phyloP scores from a whole-genome alignment of 2,113 vertebrate species.

The Callionymus lyra region DNA sequence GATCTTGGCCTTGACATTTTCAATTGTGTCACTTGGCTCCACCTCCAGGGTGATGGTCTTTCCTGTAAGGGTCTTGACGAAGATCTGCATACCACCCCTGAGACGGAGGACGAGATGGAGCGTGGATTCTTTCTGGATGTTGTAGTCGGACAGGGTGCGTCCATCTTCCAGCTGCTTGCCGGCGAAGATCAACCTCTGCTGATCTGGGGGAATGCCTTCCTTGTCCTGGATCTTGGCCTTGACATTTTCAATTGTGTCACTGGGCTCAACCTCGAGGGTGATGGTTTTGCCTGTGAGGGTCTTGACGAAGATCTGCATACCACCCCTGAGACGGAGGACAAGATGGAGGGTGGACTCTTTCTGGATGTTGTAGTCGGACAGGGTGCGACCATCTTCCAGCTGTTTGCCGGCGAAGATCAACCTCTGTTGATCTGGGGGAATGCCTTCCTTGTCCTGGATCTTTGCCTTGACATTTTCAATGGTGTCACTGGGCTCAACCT shows the following conservation, averaged over 20 bases:
- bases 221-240: constrained; percentile 46
- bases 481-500: constrained; percentile 38
- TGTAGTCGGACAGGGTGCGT: constrained; percentile 37
- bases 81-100: constrained; percentile 44
- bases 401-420: constrained; percentile 43
- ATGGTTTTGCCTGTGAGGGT: constrained; percentile 45
- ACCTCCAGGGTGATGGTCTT: constrained; percentile 41
- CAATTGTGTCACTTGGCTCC: constrained; percentile 29
- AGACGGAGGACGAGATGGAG: constrained; percentile 41
- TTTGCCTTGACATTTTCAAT: constrained; percentile 40
- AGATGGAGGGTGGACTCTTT: constrained; percentile 42
- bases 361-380: constrained; percentile 43
- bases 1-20: constrained; percentile 31
- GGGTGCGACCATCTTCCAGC: constrained; percentile 41
- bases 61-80: constrained; percentile 35
- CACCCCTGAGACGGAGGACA: constrained; percentile 36
- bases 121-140: constrained; percentile 36
- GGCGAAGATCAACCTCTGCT: constrained; percentile 41
- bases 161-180: constrained; percentile 46
- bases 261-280: constrained; percentile 37
- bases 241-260: constrained; percentile 37
- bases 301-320: constrained; percentile 47
- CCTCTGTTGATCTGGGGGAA: constrained; percentile 45
- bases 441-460: constrained; percentile 47
- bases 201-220: constrained; percentile 34